Base-by-base conservation (phyloP, 92 coral and sea anemone species). In the Zoanthus gigantus region DNA sequence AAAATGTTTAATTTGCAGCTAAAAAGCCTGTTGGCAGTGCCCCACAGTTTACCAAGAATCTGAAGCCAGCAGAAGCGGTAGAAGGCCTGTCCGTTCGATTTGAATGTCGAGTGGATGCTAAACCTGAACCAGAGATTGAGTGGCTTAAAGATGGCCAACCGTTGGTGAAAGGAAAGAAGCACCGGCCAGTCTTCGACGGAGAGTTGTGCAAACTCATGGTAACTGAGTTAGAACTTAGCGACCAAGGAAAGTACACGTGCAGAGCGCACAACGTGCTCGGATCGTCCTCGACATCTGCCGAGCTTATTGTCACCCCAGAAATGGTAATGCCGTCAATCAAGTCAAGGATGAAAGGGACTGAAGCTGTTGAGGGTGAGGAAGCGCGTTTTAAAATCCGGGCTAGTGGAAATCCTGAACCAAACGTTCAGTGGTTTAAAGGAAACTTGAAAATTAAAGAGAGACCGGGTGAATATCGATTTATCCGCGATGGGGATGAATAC, bases 371-470 rank as follows among this genome's bases (percentile, higher is more conserved):
- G 72, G 92, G 95, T 13, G 91, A 92, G 23, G 89, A 91, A 30
- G 98, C 91, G 5, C 92, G 89, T 54, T 95, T 97, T n/a, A 90
- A 94, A 50, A 93, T 94, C 32, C 92, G 97, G 76, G 87, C 93
- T 23, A 72, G 79, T 13, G 99, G 98, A 57, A 92, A 91, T 72
- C 98, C 99, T 50, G 95, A 87, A 32, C 98, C 99, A 5, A 86
- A 80, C 16, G 90, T 97, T 7, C 94, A 95, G 77, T 97, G 99
- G 99, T 95, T 91, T 75, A 92, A 93, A 91, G 96, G 75, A 66
- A 66, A 34, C 74, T 11, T 81, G 42, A 81, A 44, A 65, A 85
- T 85, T 71, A 90, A 90, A 37, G 92, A 90, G 58, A 75, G 86
- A 61, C 86, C 90, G 9, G 32, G 87, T 16, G 67, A 78, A 37